Base-by-base conservation (phyloP, 2,797 vertebrate species). In the Chaetophractus vellerosus region DNA sequence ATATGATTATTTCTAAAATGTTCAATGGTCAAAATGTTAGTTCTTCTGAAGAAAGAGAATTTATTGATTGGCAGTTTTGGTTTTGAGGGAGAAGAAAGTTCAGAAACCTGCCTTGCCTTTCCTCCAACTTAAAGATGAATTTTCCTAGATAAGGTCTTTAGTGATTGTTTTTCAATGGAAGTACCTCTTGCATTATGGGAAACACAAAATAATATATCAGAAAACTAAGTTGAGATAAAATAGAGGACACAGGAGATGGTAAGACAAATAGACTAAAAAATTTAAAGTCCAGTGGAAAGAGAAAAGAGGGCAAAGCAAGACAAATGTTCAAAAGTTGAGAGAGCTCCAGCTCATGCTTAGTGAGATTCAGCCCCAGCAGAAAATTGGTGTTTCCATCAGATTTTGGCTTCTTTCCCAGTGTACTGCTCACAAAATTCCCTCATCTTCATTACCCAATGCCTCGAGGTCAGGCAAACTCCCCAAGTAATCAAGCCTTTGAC, bases 101-200 rank as follows among this genome's bases (percentile, higher is more conserved):
- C 38, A 94, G 69, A 93, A 92, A 92, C 28, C 36, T 57, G 52
- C n/a, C 48, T 69, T 75, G 71, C 36, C 38, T 95, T 88, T 38
- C 18, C 38, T 74, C 19, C 31, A 94, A 80, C 41, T 94, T 96
- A 66, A 94, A 93, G 90, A 75, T 23, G 52, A 28, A 59, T 55
- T 88, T 88, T 85, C 41, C 90, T n/a, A 87, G 63, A 64, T 2
- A 36, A 7, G 28, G 18, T 71, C n/a, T 84, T 87, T 38, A 69
- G 61, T 52, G 61, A 61, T 28, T 95, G 31, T 50, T 83, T 31
- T 82, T 93, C 78, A 83, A 86, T 57, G 16, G 12, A 82, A 79
- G 21, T 80, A 31, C 38, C 9, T 90, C 28, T 91, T 89, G 26
- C 6, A 83, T 55, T 55, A 18, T 66, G 24, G 64, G 9, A 15